phyloP scores from a whole-genome alignment of 2,888 invertebrate genomes.

The Xylota segnis region DNA sequence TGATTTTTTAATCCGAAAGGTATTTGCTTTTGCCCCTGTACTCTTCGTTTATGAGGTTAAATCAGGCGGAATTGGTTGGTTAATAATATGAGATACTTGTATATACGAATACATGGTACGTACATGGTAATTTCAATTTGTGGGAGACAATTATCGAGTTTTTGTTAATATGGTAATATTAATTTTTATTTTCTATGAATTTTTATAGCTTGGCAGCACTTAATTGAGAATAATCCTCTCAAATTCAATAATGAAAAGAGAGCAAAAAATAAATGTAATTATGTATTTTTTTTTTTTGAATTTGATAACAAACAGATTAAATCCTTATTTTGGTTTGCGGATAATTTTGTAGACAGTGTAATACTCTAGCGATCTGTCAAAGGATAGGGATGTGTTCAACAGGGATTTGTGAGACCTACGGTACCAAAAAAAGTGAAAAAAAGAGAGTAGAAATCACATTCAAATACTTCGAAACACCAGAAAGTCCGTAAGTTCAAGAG shows the following conservation, averaged over 20 bases:
- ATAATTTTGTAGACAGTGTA: neutral
- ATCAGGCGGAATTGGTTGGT: constrained; percentile 51
- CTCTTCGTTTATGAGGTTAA: constrained; percentile 51
- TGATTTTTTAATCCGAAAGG: constrained; percentile 49
- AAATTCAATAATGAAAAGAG: constrained; percentile 49
- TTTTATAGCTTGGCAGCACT: constrained; percentile 58
- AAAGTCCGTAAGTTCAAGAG: no score
- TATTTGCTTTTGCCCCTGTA: constrained; percentile 20
- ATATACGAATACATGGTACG: neutral
- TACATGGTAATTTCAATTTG: constrained; percentile 51
- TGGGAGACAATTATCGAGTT: constrained; percentile 51
- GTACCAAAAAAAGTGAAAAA: no score
- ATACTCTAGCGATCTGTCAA: no score
- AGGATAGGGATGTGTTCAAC: no score
- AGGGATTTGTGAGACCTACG: no score
- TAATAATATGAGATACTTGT: constrained; percentile 54
- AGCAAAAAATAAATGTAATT: constrained; percentile 44
- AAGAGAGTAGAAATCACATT: no score
- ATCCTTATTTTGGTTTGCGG: no score
- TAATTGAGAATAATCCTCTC: constrained; percentile 65
- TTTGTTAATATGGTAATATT: constrained; percentile 50
- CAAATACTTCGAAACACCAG: no score
- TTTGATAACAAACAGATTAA: constrained; percentile 13
- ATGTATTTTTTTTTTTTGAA: no score
- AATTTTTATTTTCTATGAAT: constrained; percentile 26